A percentile compares a stretch with the other conserved stretches of the same genome.
phyloP scores from a whole-genome alignment of 2,113 vertebrate species.

The Myotis brandtii region DNA sequence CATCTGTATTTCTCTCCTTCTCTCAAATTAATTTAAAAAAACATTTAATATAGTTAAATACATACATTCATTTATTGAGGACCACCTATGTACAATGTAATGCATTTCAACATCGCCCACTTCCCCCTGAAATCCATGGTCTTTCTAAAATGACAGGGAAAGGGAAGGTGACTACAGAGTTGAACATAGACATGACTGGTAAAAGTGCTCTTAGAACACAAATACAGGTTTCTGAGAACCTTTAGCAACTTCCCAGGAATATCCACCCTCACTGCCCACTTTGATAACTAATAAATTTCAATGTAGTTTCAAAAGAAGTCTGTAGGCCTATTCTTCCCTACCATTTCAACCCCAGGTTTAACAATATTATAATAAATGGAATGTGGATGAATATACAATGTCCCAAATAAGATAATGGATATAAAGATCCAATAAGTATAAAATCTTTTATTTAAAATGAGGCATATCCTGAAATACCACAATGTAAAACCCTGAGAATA shows the following conservation, averaged over 20 bases:
- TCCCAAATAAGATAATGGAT: slow-evolving; percentile 45
- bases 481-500: slow-evolving; percentile 57
- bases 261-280: background rate
- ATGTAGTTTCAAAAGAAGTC: slow-evolving; percentile 14
- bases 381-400: background rate
- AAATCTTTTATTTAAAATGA: slow-evolving; percentile 71
- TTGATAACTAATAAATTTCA: background rate
- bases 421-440: slow-evolving; percentile 48
- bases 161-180: background rate
- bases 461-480: slow-evolving; percentile 53
- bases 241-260: background rate
- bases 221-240: background rate
- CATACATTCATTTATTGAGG: background rate
- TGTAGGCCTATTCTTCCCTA: background rate
- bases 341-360: background rate
- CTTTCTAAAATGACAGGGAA: slow-evolving; percentile 21
- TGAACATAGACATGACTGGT: background rate
- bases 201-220: background rate
- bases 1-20: too few relatives aligned
- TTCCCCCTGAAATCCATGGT: background rate
- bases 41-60: background rate
- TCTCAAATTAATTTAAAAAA: background rate
- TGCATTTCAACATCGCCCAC: background rate
- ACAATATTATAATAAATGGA: background rate
- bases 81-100: background rate